A percentile compares a stretch with the other conserved stretches of the same genome.
phyloP scores from a whole-genome alignment of 1,140 invertebrate genomes.

The Muscidifurax raptorellus region DNA sequence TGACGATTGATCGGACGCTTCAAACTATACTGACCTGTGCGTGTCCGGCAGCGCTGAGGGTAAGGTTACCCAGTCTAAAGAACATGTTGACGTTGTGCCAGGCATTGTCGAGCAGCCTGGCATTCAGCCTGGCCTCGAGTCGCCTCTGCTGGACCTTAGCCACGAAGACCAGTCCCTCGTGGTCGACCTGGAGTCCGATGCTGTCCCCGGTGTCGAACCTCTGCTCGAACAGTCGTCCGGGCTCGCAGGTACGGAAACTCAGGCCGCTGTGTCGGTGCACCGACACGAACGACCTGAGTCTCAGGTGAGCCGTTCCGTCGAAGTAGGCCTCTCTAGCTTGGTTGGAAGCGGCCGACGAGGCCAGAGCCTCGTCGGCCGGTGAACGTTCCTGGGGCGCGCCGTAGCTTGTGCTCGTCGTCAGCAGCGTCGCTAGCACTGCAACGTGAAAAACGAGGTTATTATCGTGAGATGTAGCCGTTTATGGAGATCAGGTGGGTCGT shows the following conservation, averaged over 20 bases:
- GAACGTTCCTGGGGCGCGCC: conserved; percentile 58
- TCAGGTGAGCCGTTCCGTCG: conserved; percentile 85
- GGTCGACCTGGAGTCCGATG: conserved; percentile 80
- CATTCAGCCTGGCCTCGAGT: conserved; percentile 80
- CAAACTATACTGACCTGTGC: conserved; percentile 69
- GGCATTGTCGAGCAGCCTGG: conserved; percentile 84
- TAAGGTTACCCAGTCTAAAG: conserved; percentile 81
- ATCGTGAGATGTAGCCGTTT: neutral
- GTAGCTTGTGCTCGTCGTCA: conserved; percentile 54
- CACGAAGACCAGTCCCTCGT: conserved; percentile 81
- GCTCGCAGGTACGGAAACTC: conserved; percentile 87
- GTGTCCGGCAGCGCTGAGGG: conserved; percentile 77
- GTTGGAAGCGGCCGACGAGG: conserved; percentile 66
- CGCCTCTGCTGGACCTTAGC: conserved; percentile 76
- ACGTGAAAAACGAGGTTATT: conserved; percentile 42
- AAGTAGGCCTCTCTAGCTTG: conserved; percentile 84
- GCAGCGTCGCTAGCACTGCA: conserved; percentile 63
- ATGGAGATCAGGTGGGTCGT: too few species aligned
- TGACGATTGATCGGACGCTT: too few species aligned
- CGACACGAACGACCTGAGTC: conserved; percentile 81
- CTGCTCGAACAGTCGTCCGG: conserved; percentile 85
- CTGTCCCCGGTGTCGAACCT: conserved; percentile 80
- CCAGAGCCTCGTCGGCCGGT: conserved; percentile 44
- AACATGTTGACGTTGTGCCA: conserved; percentile 87
- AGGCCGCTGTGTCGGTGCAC: conserved; percentile 86